phyloP scores from a whole-genome alignment of 1,140 invertebrate species.

The Teleopsis dalmanni region DNA sequence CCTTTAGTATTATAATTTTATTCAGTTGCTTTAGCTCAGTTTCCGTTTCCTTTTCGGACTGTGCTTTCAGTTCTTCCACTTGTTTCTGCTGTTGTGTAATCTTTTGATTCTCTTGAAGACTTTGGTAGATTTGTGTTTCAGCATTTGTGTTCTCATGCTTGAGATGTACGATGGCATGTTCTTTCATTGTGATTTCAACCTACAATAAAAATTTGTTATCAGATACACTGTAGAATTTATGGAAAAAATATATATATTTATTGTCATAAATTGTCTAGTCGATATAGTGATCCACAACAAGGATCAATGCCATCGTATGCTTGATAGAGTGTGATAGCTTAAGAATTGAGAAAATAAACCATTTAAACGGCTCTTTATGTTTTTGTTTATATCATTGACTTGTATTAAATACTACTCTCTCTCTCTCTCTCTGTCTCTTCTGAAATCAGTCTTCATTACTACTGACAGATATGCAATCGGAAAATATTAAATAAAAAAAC shows the following conservation, averaged over 20 bases:
- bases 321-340: too few relatives aligned
- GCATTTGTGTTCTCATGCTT: slow-evolving; percentile 29
- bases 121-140: slow-evolving; percentile 17
- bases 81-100: slow-evolving; percentile 12
- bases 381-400: too few relatives aligned
- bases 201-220: background rate
- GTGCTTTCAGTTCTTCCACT: slow-evolving; percentile 6
- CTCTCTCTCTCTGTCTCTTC: too few relatives aligned
- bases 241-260: background rate
- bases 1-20: slow-evolving; percentile 37
- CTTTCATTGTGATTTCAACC: slow-evolving; percentile 39
- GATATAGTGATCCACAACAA: background rate
- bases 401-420: too few relatives aligned
- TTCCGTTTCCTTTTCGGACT: slow-evolving; percentile 7
- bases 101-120: slow-evolving; percentile 15
- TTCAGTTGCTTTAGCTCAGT: slow-evolving; percentile 22
- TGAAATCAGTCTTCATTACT: too few relatives aligned
- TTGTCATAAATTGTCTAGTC: background rate
- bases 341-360: too few relatives aligned
- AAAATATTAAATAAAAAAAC: too few relatives aligned
- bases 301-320: too few relatives aligned
- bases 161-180: slow-evolving; percentile 39
- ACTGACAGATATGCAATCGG: too few relatives aligned
- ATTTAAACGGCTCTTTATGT: too few relatives aligned
- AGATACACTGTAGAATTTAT: background rate